Evolutionary conservation across 2,113 vertebrate genomes (phyloP), one percentile per base, ranked within the genome.

Genomic region (Oncorhynchus nerka): DNA sequence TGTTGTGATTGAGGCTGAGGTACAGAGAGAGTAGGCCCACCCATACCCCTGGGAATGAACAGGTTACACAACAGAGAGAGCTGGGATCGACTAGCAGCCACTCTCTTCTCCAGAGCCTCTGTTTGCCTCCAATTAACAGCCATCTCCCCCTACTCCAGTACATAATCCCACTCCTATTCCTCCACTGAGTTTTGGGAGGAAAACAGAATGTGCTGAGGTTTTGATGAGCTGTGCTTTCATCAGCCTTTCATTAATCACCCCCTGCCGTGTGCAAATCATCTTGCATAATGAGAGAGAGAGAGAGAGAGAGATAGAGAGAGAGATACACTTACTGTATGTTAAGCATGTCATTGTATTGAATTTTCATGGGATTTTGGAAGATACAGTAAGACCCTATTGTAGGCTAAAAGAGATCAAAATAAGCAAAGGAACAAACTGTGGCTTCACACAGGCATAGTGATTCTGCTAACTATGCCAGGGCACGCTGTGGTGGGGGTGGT

Each of bases 191-290:
- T 59, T 66, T 45, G 65, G 71, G 77, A 64, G 66, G 70, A 34
- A 19, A 16, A 15, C 28, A 20, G 0, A 86, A 80, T 34, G 49
- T 75, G 73, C 81, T 32, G 74, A 71, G 49, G 68, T 67, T 48
- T 57, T 75, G 73, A 78, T 75, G 4, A 79, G 73, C 39, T 70
- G 22, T 62, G 39, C 59, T 77, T 75, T 79, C 16, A 84, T 77
- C 75, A 74, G 24, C 30, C 28, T 61, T 26, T 73, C 67, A 20
- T 66, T 78, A 71, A 76, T 70, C 68, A 75, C 6, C 48, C 64
- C n/a, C n/a, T 22, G 51, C 64, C 73, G 28, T 30, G 72, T 16
- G 66, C 59, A 48, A 74, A 34, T 71, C 49, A 64, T 74, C 75
- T 73, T 66, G 68, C 71, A 5, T 39, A 68, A 74, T 13, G 45